phyloP scores from a whole-genome alignment of 2,113 vertebrate species.

The Poicephalus gulielmi region DNA sequence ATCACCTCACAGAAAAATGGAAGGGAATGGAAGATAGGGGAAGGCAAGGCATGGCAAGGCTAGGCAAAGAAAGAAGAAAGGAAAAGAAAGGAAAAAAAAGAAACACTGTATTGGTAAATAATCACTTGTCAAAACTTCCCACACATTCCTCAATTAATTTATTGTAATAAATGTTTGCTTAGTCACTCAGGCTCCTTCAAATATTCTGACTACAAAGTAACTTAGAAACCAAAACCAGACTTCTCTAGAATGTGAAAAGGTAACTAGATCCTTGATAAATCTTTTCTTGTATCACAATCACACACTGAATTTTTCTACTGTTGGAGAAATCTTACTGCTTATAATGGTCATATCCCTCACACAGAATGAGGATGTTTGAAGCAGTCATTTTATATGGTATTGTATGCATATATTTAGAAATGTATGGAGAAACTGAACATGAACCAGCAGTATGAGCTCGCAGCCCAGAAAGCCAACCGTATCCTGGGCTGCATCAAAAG shows the following conservation, averaged over 20 bases:
- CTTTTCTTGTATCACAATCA: neutral
- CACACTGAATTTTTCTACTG: neutral
- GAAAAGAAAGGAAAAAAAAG: neutral
- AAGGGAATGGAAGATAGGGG: neutral
- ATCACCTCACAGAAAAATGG: neutral
- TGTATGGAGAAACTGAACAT: neutral
- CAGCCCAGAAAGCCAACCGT: neutral
- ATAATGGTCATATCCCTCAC: neutral
- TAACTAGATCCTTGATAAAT: neutral
- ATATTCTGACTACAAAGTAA: neutral
- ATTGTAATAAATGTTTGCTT: neutral
- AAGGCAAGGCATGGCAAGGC: neutral
- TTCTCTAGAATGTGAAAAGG: neutral
- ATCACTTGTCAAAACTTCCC: neutral
- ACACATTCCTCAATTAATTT: neutral
- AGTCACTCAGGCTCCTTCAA: neutral
- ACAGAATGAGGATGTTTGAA: neutral
- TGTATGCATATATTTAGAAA: neutral
- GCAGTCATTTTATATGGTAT: neutral
- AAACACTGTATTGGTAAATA: neutral
- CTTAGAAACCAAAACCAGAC: neutral
- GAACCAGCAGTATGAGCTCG: neutral
- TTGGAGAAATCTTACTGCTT: neutral
- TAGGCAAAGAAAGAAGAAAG: neutral
- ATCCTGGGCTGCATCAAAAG: neutral